phyloP scores from a whole-genome alignment of 1,140 invertebrate genomes.

The Nomia melanderi region DNA sequence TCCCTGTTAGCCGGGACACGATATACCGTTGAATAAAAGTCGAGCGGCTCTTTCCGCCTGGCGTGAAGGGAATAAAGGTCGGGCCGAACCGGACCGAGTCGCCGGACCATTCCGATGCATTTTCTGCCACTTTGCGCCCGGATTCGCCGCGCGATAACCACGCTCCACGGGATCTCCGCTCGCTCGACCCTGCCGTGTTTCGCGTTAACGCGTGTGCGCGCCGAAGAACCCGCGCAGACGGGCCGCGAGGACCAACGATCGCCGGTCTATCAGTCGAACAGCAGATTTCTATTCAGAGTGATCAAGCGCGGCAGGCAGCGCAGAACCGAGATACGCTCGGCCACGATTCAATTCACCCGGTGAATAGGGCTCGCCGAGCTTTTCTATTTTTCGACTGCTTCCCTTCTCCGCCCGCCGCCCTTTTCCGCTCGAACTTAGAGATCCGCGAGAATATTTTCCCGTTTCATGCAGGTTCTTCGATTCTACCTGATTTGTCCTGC shows the following conservation, averaged over 20 bases:
- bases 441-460: background rate
- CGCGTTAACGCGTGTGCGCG: too few species aligned
- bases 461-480: background rate
- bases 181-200: too few species aligned
- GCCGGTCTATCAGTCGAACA: constrained; percentile 14
- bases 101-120: background rate
- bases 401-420: too few species aligned
- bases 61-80: background rate
- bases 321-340: too few species aligned
- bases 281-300: constrained; percentile 36
- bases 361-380: background rate
- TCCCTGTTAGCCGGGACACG: background rate
- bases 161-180: background rate
- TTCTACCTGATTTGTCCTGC: too few species aligned
- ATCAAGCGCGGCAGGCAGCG: background rate
- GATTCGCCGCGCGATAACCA: constrained; percentile 9
- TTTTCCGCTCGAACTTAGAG: background rate
- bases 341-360: constrained; percentile 5
- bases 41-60: too few species aligned
- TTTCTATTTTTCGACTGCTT: background rate
- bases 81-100: background rate
- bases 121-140: background rate
- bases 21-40: background rate
- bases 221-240: too few species aligned
- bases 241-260: background rate